Evolutionary conservation across 2,888 invertebrate species (phyloP), one percentile per base, ranked within the genome.

Genomic region (Serripes groenlandicus): DNA sequence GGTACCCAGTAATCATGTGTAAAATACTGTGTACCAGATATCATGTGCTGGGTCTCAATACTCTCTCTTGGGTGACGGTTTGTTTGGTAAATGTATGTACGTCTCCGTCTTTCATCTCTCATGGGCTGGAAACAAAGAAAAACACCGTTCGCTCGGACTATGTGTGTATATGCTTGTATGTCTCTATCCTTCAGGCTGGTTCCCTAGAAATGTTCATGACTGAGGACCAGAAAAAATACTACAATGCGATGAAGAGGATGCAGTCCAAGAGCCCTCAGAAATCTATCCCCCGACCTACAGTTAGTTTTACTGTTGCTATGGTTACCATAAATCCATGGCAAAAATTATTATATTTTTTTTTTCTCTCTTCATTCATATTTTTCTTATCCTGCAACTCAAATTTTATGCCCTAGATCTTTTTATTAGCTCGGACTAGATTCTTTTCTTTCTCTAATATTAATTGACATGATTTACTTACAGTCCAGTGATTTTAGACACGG

Each of bases 241-340:
- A 99, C 96, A 99, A 98, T 95, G 99, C 99, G 84, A 99, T 99
- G 99, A 99, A 99, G 96, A 99, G 99, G 96, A 99, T 99, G 98
- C 98, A 98, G 92, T 98, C 98, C 78, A 99, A 99, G 95, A 98
- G 99, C 95, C 99, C 99, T 82, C 96, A 99, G 95, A 99, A 99
- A 96, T 99, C 99, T 90, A 99, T 98, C 95, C 99, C 99, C 88
- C 97, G 98, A 95, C 99, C 99, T 90, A 97, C 97, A 96, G 99
- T 99, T 96, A 96, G 95, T 86, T 81, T n/a, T 66, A 56, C 42
- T 23, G 42, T 42, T 66, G 66, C 66, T 26, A 72, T 60, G 26
- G 32, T 28, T 52, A 35, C 37, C 35, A 37, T 28, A 28, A 21
- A 15, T 58, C 68, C 56, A 52, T 58, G 26, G 35, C 58, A 28